Evolutionary conservation across 2,888 invertebrate species (phyloP), one percentile per base, ranked within the genome.

Genomic region (Callyntrura sp.): DNA sequence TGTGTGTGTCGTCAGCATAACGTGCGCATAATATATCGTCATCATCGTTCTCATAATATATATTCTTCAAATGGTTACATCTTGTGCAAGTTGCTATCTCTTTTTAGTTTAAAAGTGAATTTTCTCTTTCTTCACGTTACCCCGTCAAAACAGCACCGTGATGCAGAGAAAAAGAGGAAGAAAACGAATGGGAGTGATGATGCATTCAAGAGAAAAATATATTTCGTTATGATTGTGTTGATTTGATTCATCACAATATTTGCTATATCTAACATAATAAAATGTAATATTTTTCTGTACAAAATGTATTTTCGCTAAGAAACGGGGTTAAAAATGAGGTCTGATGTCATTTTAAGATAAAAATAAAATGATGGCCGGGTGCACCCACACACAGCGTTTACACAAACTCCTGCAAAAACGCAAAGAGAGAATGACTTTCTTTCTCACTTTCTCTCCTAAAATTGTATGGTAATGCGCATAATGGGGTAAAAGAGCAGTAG

Each of bases 171-270:
- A n/a, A n/a, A n/a, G n/a, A n/a, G n/a, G n/a, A n/a, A n/a, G n/a
- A n/a, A n/a, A n/a, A n/a, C n/a, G n/a, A n/a, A n/a, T n/a, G n/a
- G n/a, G n/a, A n/a, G n/a, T 45, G 28, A 43, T 70, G 8, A 48
- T 60, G 76, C 28, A 83, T 12, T 23, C 20, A n/a, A 57, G 51
- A 60, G 45, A 85, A 85, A 60, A 85, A 85, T 57, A 84, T 43
- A n/a, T n/a, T n/a, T n/a, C n/a, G n/a, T n/a, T n/a, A 43, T 55
- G 68, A 57, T 65, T 81, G 57, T 87, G 81, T 55, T 86, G 86
- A 85, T 62, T 85, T 85, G 85, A 81, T 87, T 87, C 87, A 81
- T 81, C 14, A 35, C 20, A 55, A 11, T n/a, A n/a, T n/a, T 51
- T 23, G 20, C 28, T 70, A 12, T n/a, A n/a, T 6, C 25, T n/a